A percentile compares a stretch with the other conserved stretches of the same genome.
phyloP scores from a whole-genome alignment of 2,888 invertebrate genomes.

The Thereva unica region DNA sequence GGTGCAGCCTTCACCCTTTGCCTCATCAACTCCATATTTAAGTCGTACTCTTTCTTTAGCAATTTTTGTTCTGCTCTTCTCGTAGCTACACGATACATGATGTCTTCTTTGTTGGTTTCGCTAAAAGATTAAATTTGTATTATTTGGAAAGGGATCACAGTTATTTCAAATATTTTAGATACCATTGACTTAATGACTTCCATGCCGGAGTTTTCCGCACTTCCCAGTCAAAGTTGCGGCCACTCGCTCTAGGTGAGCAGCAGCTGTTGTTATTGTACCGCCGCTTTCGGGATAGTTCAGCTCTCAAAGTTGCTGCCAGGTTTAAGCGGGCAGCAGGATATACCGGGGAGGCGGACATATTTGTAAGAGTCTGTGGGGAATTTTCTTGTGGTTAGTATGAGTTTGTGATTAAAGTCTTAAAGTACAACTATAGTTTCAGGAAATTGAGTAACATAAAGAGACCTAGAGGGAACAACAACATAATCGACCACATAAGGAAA shows the following conservation, averaged over 20 bases:
- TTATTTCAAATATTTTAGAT: slow-evolving; percentile 23
- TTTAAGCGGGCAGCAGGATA: slow-evolving; percentile 57
- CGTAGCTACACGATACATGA: slow-evolving; percentile 54
- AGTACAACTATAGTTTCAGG: too few relatives aligned
- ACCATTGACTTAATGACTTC: slow-evolving; percentile 55
- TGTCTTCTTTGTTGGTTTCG: slow-evolving; percentile 54
- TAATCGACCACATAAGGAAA: too few relatives aligned
- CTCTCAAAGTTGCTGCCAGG: slow-evolving; percentile 56
- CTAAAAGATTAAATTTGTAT: slow-evolving; percentile 43
- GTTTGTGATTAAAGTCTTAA: too few relatives aligned
- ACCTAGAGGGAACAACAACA: too few relatives aligned
- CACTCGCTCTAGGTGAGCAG: slow-evolving; percentile 45
- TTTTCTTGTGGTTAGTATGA: too few relatives aligned
- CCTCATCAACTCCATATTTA: slow-evolving; percentile 45
- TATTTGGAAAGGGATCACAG: background rate
- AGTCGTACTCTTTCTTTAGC: slow-evolving; percentile 48
- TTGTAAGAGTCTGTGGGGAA: background rate
- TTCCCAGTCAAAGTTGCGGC: slow-evolving; percentile 55
- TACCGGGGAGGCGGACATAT: slow-evolving; percentile 49
- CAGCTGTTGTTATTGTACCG: background rate
- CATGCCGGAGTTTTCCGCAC: slow-evolving; percentile 57
- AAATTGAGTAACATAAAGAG: too few relatives aligned
- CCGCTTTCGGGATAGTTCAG: slow-evolving; percentile 53
- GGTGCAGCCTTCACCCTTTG: slow-evolving; percentile 44
- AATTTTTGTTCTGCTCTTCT: slow-evolving; percentile 56